Percentiles rank a stretch among this genome's conserved stretches.
Evolutionary conservation across 2,888 invertebrate species (phyloP).

Genomic region (Drosophila nigricruria): DNA sequence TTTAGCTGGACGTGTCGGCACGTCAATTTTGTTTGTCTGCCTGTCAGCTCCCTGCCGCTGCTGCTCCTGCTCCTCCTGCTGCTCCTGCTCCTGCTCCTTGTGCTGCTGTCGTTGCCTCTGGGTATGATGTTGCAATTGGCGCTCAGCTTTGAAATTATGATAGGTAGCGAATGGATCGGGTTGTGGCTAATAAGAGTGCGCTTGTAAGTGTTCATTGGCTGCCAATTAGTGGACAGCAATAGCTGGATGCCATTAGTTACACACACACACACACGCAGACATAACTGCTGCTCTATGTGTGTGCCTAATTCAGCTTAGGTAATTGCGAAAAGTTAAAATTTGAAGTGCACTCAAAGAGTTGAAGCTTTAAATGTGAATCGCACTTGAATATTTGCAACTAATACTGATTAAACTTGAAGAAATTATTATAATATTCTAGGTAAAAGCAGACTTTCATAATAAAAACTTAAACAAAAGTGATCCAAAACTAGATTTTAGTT

Average conservation of each 20-base stretch:
- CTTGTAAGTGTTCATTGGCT: conserved; percentile 57
- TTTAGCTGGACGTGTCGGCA: conserved; percentile 70
- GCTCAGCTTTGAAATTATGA: conserved; percentile 70
- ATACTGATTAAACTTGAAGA: neutral
- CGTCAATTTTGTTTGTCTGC: conserved; percentile 79
- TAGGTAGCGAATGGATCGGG: conserved; percentile 44
- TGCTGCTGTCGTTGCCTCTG: conserved; percentile 11
- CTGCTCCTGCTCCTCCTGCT: too few species aligned
- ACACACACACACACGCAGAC: neutral
- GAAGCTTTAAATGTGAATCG: neutral
- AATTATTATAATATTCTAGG: too few species aligned
- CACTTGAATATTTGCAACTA: neutral
- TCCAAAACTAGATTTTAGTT: neutral
- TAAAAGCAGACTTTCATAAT: too few species aligned
- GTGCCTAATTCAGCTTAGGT: conserved; percentile 7
- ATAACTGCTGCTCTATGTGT: neutral
- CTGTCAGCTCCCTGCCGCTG: conserved; percentile 10
- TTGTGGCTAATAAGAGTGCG: conserved; percentile 58
- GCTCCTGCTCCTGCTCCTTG: neutral
- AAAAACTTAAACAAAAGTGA: too few species aligned
- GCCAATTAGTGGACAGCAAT: conserved; percentile 51
- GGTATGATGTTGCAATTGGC: conserved; percentile 19
- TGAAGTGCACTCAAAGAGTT: conserved; percentile 16
- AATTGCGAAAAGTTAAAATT: conserved; percentile 28
- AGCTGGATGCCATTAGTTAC: conserved; percentile 19